Conservation (phyloP, 2,113 vertebrate species). For the Grus americana region DNA sequence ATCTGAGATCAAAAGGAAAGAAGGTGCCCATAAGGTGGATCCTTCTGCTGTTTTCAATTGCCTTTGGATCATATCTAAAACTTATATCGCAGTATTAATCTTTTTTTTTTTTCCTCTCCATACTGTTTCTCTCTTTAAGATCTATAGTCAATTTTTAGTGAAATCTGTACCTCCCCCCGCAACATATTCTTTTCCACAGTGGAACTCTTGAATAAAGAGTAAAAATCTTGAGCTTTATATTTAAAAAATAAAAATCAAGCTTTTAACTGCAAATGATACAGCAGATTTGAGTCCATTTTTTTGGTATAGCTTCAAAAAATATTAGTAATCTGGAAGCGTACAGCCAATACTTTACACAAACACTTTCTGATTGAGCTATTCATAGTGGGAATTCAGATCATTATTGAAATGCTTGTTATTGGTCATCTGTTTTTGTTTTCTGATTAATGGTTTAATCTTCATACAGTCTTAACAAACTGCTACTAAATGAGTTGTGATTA, state of each 20-base stretch:
- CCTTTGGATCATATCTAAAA: not conserved
- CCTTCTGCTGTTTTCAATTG: not conserved
- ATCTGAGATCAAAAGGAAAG: not conserved
- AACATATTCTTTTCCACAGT: not conserved
- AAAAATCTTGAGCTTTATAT: not conserved
- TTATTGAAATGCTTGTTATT: not conserved
- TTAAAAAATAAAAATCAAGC: not conserved
- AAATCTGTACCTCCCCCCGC: not conserved
- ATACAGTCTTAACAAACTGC: not conserved
- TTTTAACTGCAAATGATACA: not conserved
- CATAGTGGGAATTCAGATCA: not conserved
- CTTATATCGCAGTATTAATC: not conserved
- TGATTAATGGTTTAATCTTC: not conserved
- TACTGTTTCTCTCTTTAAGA: not conserved
- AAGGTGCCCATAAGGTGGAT: not conserved
- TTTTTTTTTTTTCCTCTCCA: not conserved
- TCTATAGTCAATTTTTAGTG: not conserved
- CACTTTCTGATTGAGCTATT: not conserved
- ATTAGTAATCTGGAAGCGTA: not conserved
- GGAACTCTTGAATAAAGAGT: not conserved
- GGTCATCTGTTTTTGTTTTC: not conserved
- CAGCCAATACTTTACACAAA: not conserved
- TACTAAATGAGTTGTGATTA: not conserved
- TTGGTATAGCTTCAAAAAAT: not conserved
- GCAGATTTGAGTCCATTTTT: not conserved